These are phyloP conservation scores for Ceratosolen fusciceps DNA, from an alignment of 1,140 invertebrate genomes.

Conservation along the genomic window DNA sequence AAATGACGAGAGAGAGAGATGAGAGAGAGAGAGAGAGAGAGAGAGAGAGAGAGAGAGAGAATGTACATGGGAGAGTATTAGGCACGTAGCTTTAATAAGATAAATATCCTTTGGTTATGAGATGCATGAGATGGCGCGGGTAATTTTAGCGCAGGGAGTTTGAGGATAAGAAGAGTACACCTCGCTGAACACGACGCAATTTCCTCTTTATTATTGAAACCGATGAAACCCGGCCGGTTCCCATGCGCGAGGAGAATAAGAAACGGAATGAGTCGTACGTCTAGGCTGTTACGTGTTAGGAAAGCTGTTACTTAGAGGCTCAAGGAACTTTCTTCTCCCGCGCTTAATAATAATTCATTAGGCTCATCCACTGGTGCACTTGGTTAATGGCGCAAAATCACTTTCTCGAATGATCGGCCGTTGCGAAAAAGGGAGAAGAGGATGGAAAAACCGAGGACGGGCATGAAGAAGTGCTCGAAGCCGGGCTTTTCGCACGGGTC, in stretches of 20 bases:
- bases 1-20: too few species aligned
- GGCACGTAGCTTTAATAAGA: too few species aligned
- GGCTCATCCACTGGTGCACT: neutral
- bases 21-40: too few species aligned
- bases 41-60: too few species aligned
- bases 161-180: too few species aligned
- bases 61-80: too few species aligned
- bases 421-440: too few species aligned
- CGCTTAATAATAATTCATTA: constrained; percentile 8
- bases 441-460: neutral
- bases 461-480: too few species aligned
- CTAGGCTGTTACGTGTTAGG: constrained; percentile 4
- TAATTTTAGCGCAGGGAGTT: too few species aligned
- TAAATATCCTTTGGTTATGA: too few species aligned
- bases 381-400: constrained; percentile 26
- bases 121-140: too few species aligned
- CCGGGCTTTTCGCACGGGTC: neutral
- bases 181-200: neutral
- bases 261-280: neutral
- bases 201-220: neutral
- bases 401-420: constrained; percentile 40
- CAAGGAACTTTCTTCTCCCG: constrained; percentile 1
- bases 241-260: neutral
- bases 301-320: neutral
- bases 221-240: neutral